Base-by-base conservation (phyloP, 2,888 invertebrate species). In the Acanthosepion pharaonis region DNA sequence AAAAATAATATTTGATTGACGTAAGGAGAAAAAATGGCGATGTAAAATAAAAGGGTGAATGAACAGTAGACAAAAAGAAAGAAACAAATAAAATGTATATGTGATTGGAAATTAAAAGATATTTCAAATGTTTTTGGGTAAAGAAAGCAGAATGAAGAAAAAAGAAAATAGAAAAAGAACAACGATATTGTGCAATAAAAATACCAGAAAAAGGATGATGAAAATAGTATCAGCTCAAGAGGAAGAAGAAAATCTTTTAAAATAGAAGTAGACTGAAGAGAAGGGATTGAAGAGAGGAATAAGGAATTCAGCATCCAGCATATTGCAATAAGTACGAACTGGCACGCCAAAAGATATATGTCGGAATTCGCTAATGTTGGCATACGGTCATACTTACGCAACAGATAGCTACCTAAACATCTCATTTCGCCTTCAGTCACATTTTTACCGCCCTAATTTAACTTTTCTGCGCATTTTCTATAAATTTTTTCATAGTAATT, bases 1-100 rank as follows among this genome's bases (percentile, higher is more conserved):
- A 78, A 78, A n/a, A 78, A 78, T 78, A n/a, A 78, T 33, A 78
- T 78, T 78, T 78, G 78, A 78, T 78, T 78, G 78, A 78, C 78
- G 78, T n/a, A n/a, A 78, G 6, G 25, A 78, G 5, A 42, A 28
- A 78, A 78, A n/a, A 78, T 78, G 78, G 78, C 15, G 5, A 11
- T 33, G 18, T n/a, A 78, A 78, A n/a, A 78, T 33, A 78, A 11
- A n/a, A 42, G 42, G 42, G 42, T 42, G 42, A 42, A 42, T 2
- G 28, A 78, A 78, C n/a, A n/a, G 78, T 18, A 28, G 28, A 28
- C 18, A 55, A 55, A 55, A 42, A 42, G 51, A 51, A 64, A 25
- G 64, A 64, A 64, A 64, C 20, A 78, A 78, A 59, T 59, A 33
- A 33, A 23, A 78, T n/a, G 78, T 33, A 33, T 78, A 78, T 78